Conservation (phyloP, 2,888 invertebrate genomes). For the Teinopalpus imperialis region DNA sequence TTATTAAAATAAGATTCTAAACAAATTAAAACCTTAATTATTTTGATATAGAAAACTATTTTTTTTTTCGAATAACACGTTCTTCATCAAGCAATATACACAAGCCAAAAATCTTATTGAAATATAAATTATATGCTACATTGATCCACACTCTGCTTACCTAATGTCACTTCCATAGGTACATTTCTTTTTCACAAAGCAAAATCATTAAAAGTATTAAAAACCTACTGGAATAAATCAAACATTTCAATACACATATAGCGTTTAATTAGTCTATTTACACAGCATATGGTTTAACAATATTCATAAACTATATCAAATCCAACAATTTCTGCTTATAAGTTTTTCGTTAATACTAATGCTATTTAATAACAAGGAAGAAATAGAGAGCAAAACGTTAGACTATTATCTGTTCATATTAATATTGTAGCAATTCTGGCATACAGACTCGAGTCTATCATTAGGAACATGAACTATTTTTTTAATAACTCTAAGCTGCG, state of each 20-base stretch:
- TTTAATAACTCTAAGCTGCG: not conserved
- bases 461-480: slow-evolving; percentile 57
- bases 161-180: slow-evolving; percentile 54
- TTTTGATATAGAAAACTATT: too few relatives aligned
- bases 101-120: slow-evolving; percentile 44
- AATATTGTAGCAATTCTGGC: slow-evolving; percentile 47
- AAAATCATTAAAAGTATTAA: slow-evolving; percentile 31
- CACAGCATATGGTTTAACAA: slow-evolving; percentile 82
- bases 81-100: not conserved
- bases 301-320: slow-evolving; percentile 82
- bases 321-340: slow-evolving; percentile 81
- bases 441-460: slow-evolving; percentile 49
- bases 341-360: slow-evolving; percentile 70
- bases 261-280: slow-evolving; percentile 82
- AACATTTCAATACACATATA: slow-evolving; percentile 77
- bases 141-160: slow-evolving; percentile 60
- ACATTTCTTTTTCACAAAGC: slow-evolving; percentile 26
- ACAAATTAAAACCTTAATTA: not conserved
- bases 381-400: slow-evolving; percentile 75
- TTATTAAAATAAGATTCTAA: slow-evolving; percentile 11
- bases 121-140: slow-evolving; percentile 42
- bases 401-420: slow-evolving; percentile 53
- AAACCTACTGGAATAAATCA: slow-evolving; percentile 71
- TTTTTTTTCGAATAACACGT: too few relatives aligned
- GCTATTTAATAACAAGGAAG: slow-evolving; percentile 77